These are phyloP conservation scores for Anodontia alba DNA, from an alignment of 2,888 invertebrate species.

Conservation along the genomic window DNA sequence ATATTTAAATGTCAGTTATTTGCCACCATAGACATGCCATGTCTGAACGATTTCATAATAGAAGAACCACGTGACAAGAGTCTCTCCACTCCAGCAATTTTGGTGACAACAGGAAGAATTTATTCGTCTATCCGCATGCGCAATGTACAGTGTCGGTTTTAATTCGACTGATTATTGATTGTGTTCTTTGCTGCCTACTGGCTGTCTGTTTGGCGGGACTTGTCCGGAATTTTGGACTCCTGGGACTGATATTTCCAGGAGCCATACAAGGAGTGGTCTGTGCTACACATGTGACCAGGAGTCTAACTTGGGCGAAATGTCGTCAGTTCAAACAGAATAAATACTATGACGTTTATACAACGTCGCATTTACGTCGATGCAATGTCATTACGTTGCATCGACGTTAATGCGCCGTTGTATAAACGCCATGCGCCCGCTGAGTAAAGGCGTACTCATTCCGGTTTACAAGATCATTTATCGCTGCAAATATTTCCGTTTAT, in stretches of 20 bases:
- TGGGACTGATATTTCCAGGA: neutral
- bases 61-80: neutral
- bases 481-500: too few species aligned
- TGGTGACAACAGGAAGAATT: conserved; percentile 13
- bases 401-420: too few species aligned
- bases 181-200: conserved; percentile 24
- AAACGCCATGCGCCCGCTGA: too few species aligned
- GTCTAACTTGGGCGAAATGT: neutral
- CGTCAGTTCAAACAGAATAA: too few species aligned
- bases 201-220: conserved; percentile 40
- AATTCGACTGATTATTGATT: neutral
- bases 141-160: neutral
- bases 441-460: too few species aligned
- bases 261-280: neutral
- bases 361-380: too few species aligned
- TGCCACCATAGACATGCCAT: too few species aligned
- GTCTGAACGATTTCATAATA: too few species aligned
- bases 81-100: neutral
- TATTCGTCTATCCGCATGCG: neutral
- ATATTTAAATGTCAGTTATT: too few species aligned
- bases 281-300: neutral
- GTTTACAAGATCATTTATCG: too few species aligned
- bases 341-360: too few species aligned
- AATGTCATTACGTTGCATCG: too few species aligned
- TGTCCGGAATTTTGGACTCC: conserved; percentile 18